Evolutionary conservation across 2,797 vertebrate genomes (phyloP).

Genomic region (Agapornis canus): DNA sequence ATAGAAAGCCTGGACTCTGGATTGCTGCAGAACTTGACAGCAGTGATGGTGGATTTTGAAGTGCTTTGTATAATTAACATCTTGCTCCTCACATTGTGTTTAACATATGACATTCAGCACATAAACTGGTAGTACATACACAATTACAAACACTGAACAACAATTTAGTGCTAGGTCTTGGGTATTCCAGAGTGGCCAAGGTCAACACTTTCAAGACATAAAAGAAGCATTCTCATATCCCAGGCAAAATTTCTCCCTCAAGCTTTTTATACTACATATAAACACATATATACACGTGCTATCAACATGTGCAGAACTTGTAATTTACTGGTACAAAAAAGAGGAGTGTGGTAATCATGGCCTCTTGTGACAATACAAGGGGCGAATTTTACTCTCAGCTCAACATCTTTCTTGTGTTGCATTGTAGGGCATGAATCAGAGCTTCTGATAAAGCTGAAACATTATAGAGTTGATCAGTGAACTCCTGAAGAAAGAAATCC

Average conservation of each 20-base stretch:
- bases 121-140: constrained; percentile 15
- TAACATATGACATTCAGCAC: constrained; percentile 58
- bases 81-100: constrained; percentile 9
- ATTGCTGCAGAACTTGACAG: background rate
- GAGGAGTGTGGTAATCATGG: background rate
- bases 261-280: background rate
- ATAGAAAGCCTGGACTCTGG: background rate
- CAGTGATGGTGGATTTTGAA: background rate
- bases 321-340: background rate
- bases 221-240: background rate
- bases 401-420: background rate
- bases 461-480: background rate
- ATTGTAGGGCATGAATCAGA: background rate
- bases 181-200: background rate
- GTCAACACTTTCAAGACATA: background rate
- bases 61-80: background rate
- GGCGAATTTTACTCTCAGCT: background rate
- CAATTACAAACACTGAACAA: constrained; percentile 36
- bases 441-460: background rate
- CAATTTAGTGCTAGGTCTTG: constrained; percentile 9
- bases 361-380: background rate
- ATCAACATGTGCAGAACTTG: background rate
- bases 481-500: background rate
- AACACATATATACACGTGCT: too few species aligned
- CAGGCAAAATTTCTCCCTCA: background rate